Evolutionary conservation across 2,888 invertebrate species (phyloP).

Genomic region (Philereme vetulata): DNA sequence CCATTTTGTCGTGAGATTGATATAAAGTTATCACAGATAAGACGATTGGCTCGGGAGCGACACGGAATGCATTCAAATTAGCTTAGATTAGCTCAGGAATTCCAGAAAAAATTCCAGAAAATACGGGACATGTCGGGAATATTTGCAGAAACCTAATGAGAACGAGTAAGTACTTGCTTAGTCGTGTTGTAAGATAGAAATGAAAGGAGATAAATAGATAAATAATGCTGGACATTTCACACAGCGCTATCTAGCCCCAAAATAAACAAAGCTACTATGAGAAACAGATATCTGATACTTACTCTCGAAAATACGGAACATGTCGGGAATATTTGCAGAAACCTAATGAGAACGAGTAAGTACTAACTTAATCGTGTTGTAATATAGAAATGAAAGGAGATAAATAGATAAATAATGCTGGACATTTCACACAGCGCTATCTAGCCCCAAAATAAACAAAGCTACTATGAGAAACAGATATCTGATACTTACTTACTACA

Average conservation of each 20-base stretch:
- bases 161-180: not conserved
- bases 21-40: conserved; percentile 36
- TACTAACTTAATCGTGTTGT: not conserved
- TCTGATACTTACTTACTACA: no score
- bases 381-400: not conserved
- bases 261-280: no score
- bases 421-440: no score
- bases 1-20: conserved; percentile 28
- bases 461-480: no score
- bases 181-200: not conserved
- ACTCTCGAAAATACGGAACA: conserved; percentile 28
- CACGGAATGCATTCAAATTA: conserved; percentile 41
- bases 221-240: no score
- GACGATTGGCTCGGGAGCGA: conserved; percentile 31
- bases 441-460: no score
- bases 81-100: conserved; percentile 20
- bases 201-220: not conserved
- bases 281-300: no score
- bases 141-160: conserved; percentile 30
- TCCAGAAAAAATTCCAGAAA: conserved; percentile 28
- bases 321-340: conserved; percentile 23
- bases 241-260: no score
- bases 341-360: conserved; percentile 29
- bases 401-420: no score
- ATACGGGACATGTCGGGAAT: conserved; percentile 24